These are phyloP conservation scores for Callopanchax toddi DNA, from an alignment of 2,113 vertebrate species.

Conservation along the genomic window DNA sequence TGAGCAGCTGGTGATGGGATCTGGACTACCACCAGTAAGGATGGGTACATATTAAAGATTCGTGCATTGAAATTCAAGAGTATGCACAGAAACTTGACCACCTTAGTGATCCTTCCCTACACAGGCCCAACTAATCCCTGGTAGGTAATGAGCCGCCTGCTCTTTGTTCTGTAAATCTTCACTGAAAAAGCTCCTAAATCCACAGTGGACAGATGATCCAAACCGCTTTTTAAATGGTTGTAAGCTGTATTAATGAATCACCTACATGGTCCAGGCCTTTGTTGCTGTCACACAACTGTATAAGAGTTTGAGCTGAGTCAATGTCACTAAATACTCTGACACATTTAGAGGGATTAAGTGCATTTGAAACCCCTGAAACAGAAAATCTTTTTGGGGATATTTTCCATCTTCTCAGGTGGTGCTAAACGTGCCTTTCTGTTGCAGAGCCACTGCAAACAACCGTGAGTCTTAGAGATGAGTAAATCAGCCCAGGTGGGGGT, in stretches of 20 bases:
- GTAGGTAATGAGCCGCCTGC: conserved; percentile 73
- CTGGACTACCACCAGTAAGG: conserved; percentile 48
- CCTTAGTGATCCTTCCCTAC: conserved; percentile 50
- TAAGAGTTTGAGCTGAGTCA: conserved; percentile 42
- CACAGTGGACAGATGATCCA: conserved; percentile 70
- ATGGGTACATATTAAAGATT: conserved; percentile 62
- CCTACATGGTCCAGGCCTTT: conserved; percentile 57
- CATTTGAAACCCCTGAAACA: conserved; percentile 39
- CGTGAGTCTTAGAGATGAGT: conserved; percentile 10
- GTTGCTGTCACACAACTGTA: conserved; percentile 52
- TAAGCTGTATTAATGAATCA: conserved; percentile 78
- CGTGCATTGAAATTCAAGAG: conserved; percentile 76
- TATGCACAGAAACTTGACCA: conserved; percentile 78
- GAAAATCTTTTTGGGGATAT: conserved; percentile 16
- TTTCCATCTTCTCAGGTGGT: conserved; percentile 41
- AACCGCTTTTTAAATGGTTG: conserved; percentile 69
- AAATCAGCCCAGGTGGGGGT: conserved; percentile 61
- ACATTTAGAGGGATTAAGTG: conserved; percentile 46
- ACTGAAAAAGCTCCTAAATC: conserved; percentile 67
- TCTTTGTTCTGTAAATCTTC: conserved; percentile 78
- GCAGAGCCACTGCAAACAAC: conserved; percentile 29
- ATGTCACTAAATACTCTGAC: conserved; percentile 37
- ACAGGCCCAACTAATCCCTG: conserved; percentile 59
- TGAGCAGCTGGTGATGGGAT: conserved; percentile 42
- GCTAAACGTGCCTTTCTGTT: conserved; percentile 5